Evolutionary conservation across 2,888 invertebrate genomes (phyloP).

Genomic region (Limnephilus lunatus): DNA sequence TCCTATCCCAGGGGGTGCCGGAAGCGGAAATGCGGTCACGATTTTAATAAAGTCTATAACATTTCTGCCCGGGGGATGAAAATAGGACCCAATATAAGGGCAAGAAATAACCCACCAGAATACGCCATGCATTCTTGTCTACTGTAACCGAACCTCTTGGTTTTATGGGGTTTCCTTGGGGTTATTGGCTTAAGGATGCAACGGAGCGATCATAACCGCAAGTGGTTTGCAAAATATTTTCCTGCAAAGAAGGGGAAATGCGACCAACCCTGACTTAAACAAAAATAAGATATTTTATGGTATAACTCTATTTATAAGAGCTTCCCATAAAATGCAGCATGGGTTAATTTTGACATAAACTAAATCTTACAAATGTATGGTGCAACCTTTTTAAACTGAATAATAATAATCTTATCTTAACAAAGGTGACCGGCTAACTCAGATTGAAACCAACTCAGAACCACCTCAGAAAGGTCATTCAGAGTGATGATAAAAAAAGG

Average conservation of each 20-base stretch:
- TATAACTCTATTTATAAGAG: not conserved
- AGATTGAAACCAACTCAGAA: too few relatives aligned
- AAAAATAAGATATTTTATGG: not conserved
- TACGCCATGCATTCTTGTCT: conserved; percentile 36
- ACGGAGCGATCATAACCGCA: not conserved
- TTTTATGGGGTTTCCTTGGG: conserved; percentile 19
- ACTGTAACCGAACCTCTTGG: not conserved
- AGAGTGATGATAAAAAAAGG: too few relatives aligned
- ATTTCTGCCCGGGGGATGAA: conserved; percentile 5
- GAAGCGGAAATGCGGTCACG: conserved; percentile 23
- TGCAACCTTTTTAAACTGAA: not conserved
- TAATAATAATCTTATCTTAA: too few relatives aligned
- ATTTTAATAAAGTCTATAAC: conserved; percentile 33
- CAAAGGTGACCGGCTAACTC: too few relatives aligned
- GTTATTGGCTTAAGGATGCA: conserved; percentile 17
- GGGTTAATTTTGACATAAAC: not conserved
- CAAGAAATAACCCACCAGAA: not conserved
- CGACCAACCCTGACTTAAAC: not conserved
- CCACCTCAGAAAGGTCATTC: too few relatives aligned
- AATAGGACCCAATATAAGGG: not conserved
- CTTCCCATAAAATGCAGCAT: not conserved
- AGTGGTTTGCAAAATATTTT: not conserved
- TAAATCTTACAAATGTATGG: not conserved
- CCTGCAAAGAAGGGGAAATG: not conserved
- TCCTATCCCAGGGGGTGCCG: conserved; percentile 3